Evolutionary conservation across 2,888 invertebrate species (phyloP), one percentile per base, ranked within the genome.

Genomic region (Polymixis lichenea): DNA sequence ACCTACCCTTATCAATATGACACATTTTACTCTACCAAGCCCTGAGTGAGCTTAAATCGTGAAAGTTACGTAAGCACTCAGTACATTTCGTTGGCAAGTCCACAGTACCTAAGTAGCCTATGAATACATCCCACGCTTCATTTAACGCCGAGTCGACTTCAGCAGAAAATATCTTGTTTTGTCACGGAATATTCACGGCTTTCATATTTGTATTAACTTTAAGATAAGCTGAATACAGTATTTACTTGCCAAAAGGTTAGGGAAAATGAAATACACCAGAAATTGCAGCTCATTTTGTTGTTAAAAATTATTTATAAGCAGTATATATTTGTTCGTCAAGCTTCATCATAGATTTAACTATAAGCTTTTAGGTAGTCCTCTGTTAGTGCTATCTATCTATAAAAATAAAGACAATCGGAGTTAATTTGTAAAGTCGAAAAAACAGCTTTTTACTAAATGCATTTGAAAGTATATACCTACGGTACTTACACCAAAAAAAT

Each of bases 151-250:
- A 77, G 53, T 71, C 80, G 65, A 72, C 80, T 75, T 66, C 71
- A 66, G 75, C 80, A 69, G 65, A 82, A 85, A 85, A 82, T 72
- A 78, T 72, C 75, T 69, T 75, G 85, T 85, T 85, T 82, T 85
- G 77, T 72, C 58, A 32, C 71, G 64, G 77, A 80, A 83, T 83
- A 68, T 83, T 80, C 61, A 43, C 56, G 28, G 78, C 83, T 60
- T 66, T 53, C 62, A 83, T 82, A 82, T 77, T 82, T 82, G 49
- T 77, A 49, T 82, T 67, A 71, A 71, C 61, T 71, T 82, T 51
- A 17, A 64, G 67, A 82, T 82, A 82, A 77, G 61, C 81, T 81
- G 78, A 62, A 28, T 51, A 60, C 51, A n/a, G 51, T 25, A 72
- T 68, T 68, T 56, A 46, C 17, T 75, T 75, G 58, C 22, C 56